Evolutionary conservation across 2,888 invertebrate genomes (phyloP), one percentile per base, ranked within the genome.

Genomic region (Lottia gigantea): DNA sequence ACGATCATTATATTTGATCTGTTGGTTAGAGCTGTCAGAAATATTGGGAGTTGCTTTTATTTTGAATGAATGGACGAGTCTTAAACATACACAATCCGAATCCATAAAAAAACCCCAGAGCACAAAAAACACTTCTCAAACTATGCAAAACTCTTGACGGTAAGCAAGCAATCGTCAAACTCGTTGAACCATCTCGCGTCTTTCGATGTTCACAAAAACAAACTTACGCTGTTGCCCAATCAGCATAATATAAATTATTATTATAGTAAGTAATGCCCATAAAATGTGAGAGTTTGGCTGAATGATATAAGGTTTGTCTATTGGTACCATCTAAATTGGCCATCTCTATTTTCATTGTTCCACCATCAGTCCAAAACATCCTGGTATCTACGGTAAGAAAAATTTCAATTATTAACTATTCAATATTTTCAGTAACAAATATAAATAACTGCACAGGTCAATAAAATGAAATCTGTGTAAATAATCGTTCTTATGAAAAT

Each of bases 331-430:
- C 80, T 46, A 82, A 67, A 19, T 75, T 74, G 0, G 80, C 69
- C 8, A 62, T 66, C 64, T 82, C 80, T 40, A 84, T 77, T 40
- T 67, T 74, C 25, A 77, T 75, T 1, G 77, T 74, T 25, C 73
- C 73, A 1, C 78, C 82, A 71, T 84, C 84, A 63, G 79, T 79
- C 84, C 84, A 84, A 73, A 82, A 84, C 15, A 84, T 40, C 40
- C 40, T 6, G 40, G 2, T 40, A 40, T 40, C 40, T 40, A 8
- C 1, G 11, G 6, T 11, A 40, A 6, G 7, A 11, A 40, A 3
- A 40, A 11, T 40, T 8, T 8, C 40, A 40, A 40, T 40, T 40
- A 40, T 40, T 40, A 6, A 40, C 11, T 1, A 11, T 40, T n/a
- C n/a, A n/a, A n/a, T n/a, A n/a, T n/a, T n/a, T n/a, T n/a, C n/a